Conservation (phyloP, 2,113 vertebrate species). For the Mastomys coucha region DNA sequence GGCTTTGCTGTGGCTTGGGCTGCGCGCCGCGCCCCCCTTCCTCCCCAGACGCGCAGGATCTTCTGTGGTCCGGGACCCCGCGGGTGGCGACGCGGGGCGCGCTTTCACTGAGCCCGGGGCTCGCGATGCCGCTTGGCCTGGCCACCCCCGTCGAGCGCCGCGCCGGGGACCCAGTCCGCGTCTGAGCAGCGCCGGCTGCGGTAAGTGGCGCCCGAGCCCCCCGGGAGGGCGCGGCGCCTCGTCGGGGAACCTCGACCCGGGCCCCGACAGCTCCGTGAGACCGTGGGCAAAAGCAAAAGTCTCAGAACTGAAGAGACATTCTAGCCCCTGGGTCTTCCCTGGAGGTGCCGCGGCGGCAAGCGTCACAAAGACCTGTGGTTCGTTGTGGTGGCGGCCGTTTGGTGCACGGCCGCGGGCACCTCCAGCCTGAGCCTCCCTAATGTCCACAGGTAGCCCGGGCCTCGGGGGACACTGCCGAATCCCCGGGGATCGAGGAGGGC, state of each 20-base stretch:
- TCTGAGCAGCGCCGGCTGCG: conserved; percentile 60
- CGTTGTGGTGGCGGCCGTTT: background rate
- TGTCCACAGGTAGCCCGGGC: background rate
- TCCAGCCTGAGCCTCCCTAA: background rate
- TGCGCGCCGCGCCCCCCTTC: conserved; percentile 11
- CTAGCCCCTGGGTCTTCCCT: background rate
- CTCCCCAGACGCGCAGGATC: background rate
- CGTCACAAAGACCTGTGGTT: background rate
- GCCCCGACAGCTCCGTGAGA: background rate
- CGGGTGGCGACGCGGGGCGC: background rate
- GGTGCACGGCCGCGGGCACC: background rate
- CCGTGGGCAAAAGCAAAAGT: conserved; percentile 7
- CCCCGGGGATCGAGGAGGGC: background rate
- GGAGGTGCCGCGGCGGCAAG: background rate
- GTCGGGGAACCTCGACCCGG: background rate
- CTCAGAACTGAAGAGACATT: background rate
- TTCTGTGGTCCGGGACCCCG: conserved; percentile 50
- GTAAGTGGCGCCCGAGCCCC: conserved; percentile 39
- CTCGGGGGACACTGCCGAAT: background rate
- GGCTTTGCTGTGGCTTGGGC: background rate
- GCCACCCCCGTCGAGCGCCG: background rate
- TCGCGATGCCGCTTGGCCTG: conserved; percentile 30
- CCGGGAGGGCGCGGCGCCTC: background rate
- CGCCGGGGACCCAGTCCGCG: conserved; percentile 44
- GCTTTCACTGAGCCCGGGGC: background rate